A percentile compares a stretch with the other conserved stretches of the same genome.
These are phyloP conservation scores for Gandaritis pyraliata DNA, from an alignment of 2,888 invertebrate genomes.

Conservation along the genomic window DNA sequence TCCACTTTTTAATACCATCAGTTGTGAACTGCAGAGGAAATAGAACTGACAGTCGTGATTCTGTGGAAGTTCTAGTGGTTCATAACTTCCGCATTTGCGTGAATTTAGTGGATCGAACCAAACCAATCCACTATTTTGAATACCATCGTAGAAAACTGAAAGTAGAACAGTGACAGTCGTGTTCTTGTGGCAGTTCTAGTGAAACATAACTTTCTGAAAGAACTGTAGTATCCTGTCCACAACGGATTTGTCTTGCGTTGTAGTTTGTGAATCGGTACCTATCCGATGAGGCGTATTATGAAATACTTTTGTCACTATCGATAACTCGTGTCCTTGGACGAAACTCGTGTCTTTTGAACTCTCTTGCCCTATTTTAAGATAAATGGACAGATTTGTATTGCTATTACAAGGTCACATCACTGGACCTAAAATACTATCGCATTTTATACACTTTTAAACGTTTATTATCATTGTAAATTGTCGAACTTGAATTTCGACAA, in stretches of 20 bases:
- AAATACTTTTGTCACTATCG: neutral
- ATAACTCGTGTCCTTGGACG: neutral
- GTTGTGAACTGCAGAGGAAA: neutral
- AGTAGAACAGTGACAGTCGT: too few species aligned
- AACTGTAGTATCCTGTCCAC: too few species aligned
- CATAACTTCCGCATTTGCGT: neutral
- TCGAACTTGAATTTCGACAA: too few species aligned
- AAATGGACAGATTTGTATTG: neutral
- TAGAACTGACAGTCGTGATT: neutral
- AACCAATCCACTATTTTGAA: too few species aligned
- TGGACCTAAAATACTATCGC: neutral
- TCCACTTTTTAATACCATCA: neutral
- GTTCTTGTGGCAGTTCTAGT: too few species aligned
- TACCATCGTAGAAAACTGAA: too few species aligned
- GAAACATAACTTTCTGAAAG: too few species aligned
- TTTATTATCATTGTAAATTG: too few species aligned
- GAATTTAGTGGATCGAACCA: too few species aligned
- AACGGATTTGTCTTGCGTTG: neutral
- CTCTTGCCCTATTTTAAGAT: neutral
- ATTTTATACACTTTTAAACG: too few species aligned
- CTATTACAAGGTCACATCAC: neutral
- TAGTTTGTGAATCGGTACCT: neutral
- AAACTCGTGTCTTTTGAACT: neutral
- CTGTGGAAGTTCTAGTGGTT: neutral
- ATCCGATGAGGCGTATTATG: conserved; percentile 1